Evolutionary conservation across 2,113 vertebrate genomes (phyloP), one percentile per base, ranked within the genome.

Genomic region (Illadopsis cleaveri): DNA sequence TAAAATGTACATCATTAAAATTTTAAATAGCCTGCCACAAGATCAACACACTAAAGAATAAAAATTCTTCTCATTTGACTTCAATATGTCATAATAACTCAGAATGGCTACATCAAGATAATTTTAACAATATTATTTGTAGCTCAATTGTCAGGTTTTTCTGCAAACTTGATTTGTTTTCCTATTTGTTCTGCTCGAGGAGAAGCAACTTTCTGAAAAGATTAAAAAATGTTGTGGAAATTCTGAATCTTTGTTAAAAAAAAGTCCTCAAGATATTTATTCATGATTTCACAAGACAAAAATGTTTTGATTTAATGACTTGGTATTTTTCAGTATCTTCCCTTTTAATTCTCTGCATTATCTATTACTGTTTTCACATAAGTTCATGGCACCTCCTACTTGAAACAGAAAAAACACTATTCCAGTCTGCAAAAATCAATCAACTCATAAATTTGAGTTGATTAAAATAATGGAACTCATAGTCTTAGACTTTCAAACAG

Each of bases 121-220:
- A 71, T 86, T 57, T 66, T 31, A 61, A 57, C 23, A 42, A 5
- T 11, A 35, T 31, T 42, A 71, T 38, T 10, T 0, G 3, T 33
- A 33, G 5, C 6, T 72, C 31, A 53, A 9, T 58, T 77, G 53
- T 23, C 12, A 68, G 6, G 9, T 48, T 24, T 68, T 77, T 62
- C 35, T 45, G n/a, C 5, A 80, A 48, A 31, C 5, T 27, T 12
- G 8, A 30, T 90, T 70, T 35, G 12, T 11, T 72, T 44, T 54
- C 4, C 2, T 47, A 51, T 77, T 66, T 76, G 6, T 56, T 62
- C 21, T 76, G 2, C 11, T 62, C 0, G 1, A 80, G 21, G 15
- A 70, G 12, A 86, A 65, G 2, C 5, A 47, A 44, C 4, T 21
- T 87, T 48, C 22, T 45, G 18, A 58, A 87, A 72, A 76, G 33